These are phyloP conservation scores for Pygocentrus nattereri DNA, from an alignment of 2,797 vertebrate species.

Conservation along the genomic window DNA sequence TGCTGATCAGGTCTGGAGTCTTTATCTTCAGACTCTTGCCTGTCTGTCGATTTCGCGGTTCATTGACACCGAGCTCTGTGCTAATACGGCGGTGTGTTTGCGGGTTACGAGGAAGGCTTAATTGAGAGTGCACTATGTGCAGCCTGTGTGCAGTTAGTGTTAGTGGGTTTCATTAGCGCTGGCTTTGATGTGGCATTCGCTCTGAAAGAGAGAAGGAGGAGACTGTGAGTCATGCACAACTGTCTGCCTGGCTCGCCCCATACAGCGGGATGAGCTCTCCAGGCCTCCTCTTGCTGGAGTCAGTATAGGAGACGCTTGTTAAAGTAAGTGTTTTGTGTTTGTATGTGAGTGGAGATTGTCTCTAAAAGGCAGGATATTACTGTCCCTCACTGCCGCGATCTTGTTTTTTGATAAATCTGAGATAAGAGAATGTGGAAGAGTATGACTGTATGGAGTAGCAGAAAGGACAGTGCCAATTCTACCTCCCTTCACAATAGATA, in stretches of 20 bases:
- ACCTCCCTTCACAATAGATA: background rate
- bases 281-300: too few relatives aligned
- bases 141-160: background rate
- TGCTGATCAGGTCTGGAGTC: conserved; percentile 1
- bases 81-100: background rate
- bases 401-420: conserved; percentile 12
- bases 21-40: background rate
- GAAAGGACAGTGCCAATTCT: background rate
- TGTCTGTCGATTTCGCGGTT: background rate
- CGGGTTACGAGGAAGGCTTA: background rate
- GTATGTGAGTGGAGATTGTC: background rate
- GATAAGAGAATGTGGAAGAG: background rate
- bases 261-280: background rate
- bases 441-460: background rate
- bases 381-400: background rate
- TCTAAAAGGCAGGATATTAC: background rate
- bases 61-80: background rate
- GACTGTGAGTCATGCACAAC: conserved; percentile 21
- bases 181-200: conserved; percentile 40
- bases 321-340: background rate
- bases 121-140: background rate
- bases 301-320: too few relatives aligned
- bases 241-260: background rate
- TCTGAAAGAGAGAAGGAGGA: conserved; percentile 16
- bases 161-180: conserved; percentile 34